These are phyloP conservation scores for Lithophane leautieri DNA, from an alignment of 2,888 invertebrate genomes.

Conservation along the genomic window DNA sequence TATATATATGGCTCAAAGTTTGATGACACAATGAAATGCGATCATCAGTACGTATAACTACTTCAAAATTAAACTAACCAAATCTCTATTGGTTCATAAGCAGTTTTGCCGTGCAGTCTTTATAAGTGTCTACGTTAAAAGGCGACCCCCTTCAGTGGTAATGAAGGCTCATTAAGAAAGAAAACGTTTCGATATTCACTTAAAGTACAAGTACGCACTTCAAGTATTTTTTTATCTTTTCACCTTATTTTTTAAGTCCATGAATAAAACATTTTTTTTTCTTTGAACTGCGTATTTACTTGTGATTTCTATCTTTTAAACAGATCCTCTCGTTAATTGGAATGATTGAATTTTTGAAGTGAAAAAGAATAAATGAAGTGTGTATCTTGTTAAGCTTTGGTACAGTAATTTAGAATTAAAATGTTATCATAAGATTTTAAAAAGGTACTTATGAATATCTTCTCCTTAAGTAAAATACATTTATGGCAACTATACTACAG, in stretches of 20 bases:
- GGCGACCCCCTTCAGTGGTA: constrained; percentile 9
- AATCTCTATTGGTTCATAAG: neutral
- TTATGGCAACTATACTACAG: neutral
- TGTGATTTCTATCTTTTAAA: constrained; percentile 25
- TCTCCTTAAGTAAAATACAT: neutral
- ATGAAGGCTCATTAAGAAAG: constrained; percentile 34
- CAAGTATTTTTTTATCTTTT: constrained; percentile 21
- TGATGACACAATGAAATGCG: neutral
- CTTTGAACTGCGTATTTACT: constrained; percentile 20
- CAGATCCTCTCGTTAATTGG: neutral
- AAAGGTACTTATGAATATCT: no score
- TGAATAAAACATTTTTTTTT: constrained; percentile 18
- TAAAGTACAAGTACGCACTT: constrained; percentile 20
- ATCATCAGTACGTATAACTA: neutral
- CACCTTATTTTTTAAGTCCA: constrained; percentile 22
- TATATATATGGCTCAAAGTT: neutral
- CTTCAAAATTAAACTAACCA: neutral
- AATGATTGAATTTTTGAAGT: constrained; percentile 7
- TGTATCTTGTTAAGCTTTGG: no score
- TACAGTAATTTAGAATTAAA: neutral
- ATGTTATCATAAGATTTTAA: no score
- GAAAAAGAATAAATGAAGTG: neutral
- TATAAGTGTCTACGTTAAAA: neutral
- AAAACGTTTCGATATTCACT: constrained; percentile 43
- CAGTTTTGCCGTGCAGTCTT: neutral